Evolutionary conservation across 2,888 invertebrate genomes (phyloP).

Genomic region (Stegana nigrithorax): DNA sequence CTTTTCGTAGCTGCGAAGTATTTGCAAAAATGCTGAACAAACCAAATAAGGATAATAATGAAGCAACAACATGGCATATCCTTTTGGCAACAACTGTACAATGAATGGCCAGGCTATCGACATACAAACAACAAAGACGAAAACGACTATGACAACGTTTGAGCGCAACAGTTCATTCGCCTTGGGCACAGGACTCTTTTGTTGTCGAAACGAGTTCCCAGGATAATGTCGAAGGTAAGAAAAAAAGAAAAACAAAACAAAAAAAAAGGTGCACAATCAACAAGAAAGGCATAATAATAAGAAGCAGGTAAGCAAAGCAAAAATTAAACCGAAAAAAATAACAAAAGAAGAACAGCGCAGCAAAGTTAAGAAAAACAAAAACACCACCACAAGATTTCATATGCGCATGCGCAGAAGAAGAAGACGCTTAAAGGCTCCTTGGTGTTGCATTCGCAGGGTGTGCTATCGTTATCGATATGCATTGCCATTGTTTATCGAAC

Average conservation of each 20-base stretch:
- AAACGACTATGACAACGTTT: background rate
- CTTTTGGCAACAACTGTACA: conserved; percentile 37
- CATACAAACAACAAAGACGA: background rate
- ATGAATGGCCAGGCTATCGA: too few relatives aligned
- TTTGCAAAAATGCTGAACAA: too few relatives aligned
- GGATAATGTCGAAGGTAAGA: background rate
- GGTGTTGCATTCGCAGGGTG: too few relatives aligned
- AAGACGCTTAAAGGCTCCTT: too few relatives aligned
- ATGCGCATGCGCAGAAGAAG: background rate
- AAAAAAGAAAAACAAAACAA: background rate
- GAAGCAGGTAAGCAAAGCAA: background rate
- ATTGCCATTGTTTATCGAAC: background rate
- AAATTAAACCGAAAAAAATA: background rate
- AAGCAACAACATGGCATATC: conserved; percentile 11
- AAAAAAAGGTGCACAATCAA: background rate
- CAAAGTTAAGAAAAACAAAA: background rate
- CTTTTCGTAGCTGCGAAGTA: too few relatives aligned
- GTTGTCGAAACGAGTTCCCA: background rate
- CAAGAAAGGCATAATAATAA: background rate
- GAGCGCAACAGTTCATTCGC: conserved; percentile 24
- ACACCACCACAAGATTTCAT: too few relatives aligned
- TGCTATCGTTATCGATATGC: background rate
- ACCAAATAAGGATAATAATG: background rate
- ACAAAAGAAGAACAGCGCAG: background rate
- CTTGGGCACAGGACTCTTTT: background rate